Evolutionary conservation across 2,888 invertebrate species (phyloP).

Genomic region (Acleris literana): DNA sequence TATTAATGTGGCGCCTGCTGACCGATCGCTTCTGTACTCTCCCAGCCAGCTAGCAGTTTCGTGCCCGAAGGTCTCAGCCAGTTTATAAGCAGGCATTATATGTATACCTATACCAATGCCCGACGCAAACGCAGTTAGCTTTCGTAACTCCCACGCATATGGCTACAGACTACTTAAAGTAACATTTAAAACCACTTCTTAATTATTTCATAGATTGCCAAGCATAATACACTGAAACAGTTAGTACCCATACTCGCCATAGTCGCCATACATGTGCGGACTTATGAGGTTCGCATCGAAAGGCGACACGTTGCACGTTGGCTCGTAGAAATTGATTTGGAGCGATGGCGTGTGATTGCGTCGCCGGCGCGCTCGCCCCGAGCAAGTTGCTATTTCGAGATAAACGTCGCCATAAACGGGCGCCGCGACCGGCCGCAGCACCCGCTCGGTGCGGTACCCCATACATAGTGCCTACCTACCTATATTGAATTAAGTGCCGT

Average conservation of each 20-base stretch:
- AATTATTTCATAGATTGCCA: slow-evolving; percentile 38
- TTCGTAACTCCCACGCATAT: slow-evolving; percentile 48
- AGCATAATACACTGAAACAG: slow-evolving; percentile 39
- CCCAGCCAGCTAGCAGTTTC: slow-evolving; percentile 50
- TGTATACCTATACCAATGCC: slow-evolving; percentile 40
- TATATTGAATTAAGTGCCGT: slow-evolving; percentile 58
- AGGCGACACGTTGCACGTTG: slow-evolving; percentile 41
- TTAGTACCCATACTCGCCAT: slow-evolving; percentile 42
- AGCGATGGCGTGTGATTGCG: slow-evolving; percentile 74
- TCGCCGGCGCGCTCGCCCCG: slow-evolving; percentile 63
- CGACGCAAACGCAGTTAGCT: slow-evolving; percentile 44
- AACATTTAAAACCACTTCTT: slow-evolving; percentile 45
- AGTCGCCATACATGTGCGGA: slow-evolving; percentile 41
- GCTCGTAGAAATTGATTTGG: slow-evolving; percentile 66
- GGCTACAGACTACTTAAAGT: slow-evolving; percentile 44
- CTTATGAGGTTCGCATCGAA: slow-evolving; percentile 31
- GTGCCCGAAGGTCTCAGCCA: slow-evolving; percentile 50
- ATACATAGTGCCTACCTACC: slow-evolving; percentile 51
- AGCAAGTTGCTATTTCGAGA: slow-evolving; percentile 82
- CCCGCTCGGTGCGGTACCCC: slow-evolving; percentile 50
- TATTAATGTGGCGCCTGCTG: slow-evolving; percentile 63
- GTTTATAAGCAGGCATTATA: slow-evolving; percentile 34
- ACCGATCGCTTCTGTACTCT: slow-evolving; percentile 55
- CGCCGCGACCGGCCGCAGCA: slow-evolving; percentile 53
- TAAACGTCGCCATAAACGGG: slow-evolving; percentile 79